These are phyloP conservation scores for Gasteruption jaculator DNA, from an alignment of 2,888 invertebrate genomes.

Conservation along the genomic window DNA sequence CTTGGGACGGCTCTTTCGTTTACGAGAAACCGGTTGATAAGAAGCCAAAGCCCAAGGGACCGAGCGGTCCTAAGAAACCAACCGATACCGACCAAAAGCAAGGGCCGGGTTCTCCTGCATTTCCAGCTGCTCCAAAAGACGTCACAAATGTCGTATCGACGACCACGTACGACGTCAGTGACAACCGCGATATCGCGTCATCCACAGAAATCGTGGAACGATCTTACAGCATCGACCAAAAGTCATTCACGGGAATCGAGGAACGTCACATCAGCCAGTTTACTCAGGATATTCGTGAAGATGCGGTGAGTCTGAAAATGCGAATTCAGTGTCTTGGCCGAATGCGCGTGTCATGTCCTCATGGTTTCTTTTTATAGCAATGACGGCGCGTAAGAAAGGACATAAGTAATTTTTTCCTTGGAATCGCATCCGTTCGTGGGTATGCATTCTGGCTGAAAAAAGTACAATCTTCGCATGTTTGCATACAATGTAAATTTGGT, in stretches of 20 bases:
- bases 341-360: not conserved
- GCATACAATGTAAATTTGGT: no score
- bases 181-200: constrained; percentile 24
- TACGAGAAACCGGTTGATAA: constrained; percentile 31
- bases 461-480: no score
- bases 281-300: constrained; percentile 45
- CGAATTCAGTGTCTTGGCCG: no score
- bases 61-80: constrained; percentile 16
- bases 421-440: no score
- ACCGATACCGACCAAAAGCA: constrained; percentile 13
- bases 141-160: constrained; percentile 42
- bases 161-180: constrained; percentile 34
- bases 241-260: no score
- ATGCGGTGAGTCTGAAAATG: constrained; percentile 43
- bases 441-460: no score
- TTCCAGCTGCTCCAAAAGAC: constrained; percentile 25
- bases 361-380: no score
- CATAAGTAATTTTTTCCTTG: no score
- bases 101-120: constrained; percentile 15
- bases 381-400: no score
- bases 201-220: no score
- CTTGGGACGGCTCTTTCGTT: constrained; percentile 39
- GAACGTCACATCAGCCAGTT: constrained; percentile 55
- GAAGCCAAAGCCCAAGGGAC: no score
- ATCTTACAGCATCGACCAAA: no score